A percentile compares a stretch with the other conserved stretches of the same genome.
Conservation (phyloP, 2,113 vertebrate species). For the Dascyllus trimaculatus region DNA sequence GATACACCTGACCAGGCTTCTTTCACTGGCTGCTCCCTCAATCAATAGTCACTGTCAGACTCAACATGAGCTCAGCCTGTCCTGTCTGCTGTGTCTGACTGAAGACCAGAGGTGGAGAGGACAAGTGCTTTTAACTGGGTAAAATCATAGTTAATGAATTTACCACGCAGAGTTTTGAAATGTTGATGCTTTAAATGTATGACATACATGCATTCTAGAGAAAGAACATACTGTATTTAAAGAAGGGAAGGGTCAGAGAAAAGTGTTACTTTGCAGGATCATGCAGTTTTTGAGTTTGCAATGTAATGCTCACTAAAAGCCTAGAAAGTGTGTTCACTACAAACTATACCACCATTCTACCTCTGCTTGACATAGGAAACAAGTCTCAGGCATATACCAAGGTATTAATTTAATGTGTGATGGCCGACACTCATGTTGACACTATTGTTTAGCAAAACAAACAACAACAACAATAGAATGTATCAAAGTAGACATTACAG, state of each 20-base stretch:
- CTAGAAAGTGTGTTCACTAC: no score
- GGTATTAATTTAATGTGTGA: no score
- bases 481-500: no score
- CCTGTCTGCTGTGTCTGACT: not conserved
- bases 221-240: no score
- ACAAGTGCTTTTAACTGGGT: not conserved
- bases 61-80: not conserved
- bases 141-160: not conserved
- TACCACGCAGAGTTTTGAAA: no score
- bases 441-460: no score
- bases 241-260: not conserved
- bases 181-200: not conserved
- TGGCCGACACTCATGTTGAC: no score
- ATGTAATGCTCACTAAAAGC: not conserved
- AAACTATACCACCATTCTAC: no score
- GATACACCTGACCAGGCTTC: conserved; percentile 78
- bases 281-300: not conserved
- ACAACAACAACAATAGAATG: no score
- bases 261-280: not conserved
- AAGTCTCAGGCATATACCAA: no score
- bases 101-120: not conserved
- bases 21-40: conserved; percentile 44
- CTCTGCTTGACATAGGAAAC: no score
- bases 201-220: no score
- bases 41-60: conserved; percentile 39